Percentiles rank a stretch among this genome's conserved stretches.
Evolutionary conservation across 2,113 vertebrate species (phyloP).

Genomic region (Sialia sialis): DNA sequence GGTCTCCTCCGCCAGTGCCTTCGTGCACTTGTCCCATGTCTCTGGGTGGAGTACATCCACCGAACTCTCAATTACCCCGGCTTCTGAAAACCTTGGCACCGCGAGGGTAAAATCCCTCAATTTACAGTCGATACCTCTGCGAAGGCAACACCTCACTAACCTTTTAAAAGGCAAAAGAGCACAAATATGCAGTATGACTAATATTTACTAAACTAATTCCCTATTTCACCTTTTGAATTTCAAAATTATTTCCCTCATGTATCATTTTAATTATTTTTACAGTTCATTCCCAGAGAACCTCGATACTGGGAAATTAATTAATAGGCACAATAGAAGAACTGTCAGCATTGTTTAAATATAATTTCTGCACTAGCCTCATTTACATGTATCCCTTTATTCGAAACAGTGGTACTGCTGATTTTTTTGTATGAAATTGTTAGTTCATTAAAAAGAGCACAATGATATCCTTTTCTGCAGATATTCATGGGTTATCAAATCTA

Average conservation of each 20-base stretch:
- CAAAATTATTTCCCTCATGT: conserved; percentile 74
- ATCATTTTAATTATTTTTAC: conserved; percentile 81
- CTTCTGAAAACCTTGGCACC: no score
- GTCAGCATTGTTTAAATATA: conserved; percentile 66
- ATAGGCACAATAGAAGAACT: conserved; percentile 72
- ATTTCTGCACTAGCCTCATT: conserved; percentile 59
- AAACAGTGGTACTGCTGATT: conserved; percentile 63
- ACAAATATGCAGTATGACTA: conserved; percentile 64
- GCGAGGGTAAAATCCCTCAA: no score
- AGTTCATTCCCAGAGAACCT: conserved; percentile 72
- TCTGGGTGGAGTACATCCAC: no score
- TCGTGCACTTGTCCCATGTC: no score
- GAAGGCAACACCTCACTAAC: no score
- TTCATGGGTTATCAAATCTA: conserved; percentile 49
- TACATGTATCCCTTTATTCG: conserved; percentile 63
- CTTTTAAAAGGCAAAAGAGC: conserved; percentile 30
- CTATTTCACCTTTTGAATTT: conserved; percentile 69
- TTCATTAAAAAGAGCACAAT: conserved; percentile 67
- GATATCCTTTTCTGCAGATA: conserved; percentile 59
- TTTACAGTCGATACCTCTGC: no score
- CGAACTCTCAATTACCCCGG: no score
- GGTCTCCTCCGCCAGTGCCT: no score
- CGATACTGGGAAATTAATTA: conserved; percentile 78
- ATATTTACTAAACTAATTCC: conserved; percentile 66
- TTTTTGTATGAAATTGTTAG: conserved; percentile 61